A percentile compares a stretch with the other conserved stretches of the same genome.
Evolutionary conservation across 2,888 invertebrate species (phyloP).

Genomic region (Melieria picta): DNA sequence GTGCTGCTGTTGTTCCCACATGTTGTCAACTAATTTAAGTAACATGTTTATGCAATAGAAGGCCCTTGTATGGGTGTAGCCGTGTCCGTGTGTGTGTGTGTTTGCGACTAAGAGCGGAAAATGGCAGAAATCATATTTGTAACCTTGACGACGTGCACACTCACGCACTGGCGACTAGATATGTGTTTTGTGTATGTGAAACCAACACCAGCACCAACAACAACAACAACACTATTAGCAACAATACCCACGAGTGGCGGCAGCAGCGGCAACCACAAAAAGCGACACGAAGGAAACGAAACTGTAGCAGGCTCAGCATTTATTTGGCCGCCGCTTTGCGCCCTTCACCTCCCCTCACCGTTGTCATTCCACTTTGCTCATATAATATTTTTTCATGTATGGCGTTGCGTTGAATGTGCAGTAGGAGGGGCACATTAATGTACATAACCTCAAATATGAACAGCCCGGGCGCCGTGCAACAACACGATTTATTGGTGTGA

Average conservation of each 20-base stretch:
- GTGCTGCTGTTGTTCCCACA: conserved; percentile 8
- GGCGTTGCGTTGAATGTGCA: neutral
- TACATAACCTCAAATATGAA: conserved; percentile 40
- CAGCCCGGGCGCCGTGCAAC: no score
- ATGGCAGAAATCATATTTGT: conserved; percentile 20
- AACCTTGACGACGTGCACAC: conserved; percentile 6
- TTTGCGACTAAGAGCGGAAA: neutral
- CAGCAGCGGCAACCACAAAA: no score
- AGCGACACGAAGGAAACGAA: no score
- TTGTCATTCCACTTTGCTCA: no score
- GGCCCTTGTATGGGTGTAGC: neutral
- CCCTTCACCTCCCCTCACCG: no score
- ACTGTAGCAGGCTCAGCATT: no score
- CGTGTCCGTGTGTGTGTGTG: no score
- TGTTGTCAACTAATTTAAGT: conserved; percentile 24
- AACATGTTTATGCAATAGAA: conserved; percentile 17
- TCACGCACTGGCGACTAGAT: neutral
- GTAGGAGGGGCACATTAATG: conserved; percentile 44
- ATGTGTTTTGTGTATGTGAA: no score
- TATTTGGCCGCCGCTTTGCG: no score
- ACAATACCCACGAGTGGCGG: conserved; percentile 2
- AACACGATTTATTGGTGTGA: conserved; percentile 52
- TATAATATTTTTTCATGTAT: no score
- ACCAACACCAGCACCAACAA: neutral
- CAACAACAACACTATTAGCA: neutral